Evolutionary conservation across 2,797 vertebrate genomes (phyloP).

Genomic region (Rallus crepitans): DNA sequence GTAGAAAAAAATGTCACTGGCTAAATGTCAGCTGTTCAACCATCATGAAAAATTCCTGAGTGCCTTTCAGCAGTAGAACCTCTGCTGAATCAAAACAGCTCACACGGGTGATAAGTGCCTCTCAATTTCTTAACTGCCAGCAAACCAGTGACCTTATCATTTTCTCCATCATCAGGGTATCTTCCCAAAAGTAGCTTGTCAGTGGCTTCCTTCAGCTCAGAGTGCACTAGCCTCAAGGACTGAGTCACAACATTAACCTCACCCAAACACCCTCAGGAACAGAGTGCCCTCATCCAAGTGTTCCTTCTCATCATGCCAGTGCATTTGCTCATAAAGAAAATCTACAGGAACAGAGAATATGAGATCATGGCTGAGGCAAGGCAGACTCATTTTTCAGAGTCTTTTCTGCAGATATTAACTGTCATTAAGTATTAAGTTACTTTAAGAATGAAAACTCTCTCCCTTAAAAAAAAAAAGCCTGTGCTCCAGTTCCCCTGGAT

Average conservation of each 20-base stretch:
- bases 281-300: neutral
- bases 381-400: neutral
- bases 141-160: neutral
- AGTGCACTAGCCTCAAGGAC: neutral
- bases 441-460: neutral
- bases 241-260: neutral
- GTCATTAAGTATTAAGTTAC: neutral
- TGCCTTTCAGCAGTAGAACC: neutral
- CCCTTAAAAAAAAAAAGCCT: neutral
- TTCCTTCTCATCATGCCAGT: neutral
- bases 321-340: neutral
- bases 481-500: neutral
- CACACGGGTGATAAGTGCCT: neutral
- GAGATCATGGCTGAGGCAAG: neutral
- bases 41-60: neutral
- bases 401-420: neutral
- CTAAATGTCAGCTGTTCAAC: constrained; percentile 14
- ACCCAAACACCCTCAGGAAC: neutral
- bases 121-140: neutral
- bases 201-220: neutral
- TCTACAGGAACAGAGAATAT: neutral
- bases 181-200: neutral
- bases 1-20: neutral
- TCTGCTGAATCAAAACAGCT: neutral
- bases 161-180: neutral